A percentile compares a stretch with the other conserved stretches of the same genome.
Evolutionary conservation across 2,888 invertebrate genomes (phyloP).

Genomic region (Heteromyza rotundicornis): DNA sequence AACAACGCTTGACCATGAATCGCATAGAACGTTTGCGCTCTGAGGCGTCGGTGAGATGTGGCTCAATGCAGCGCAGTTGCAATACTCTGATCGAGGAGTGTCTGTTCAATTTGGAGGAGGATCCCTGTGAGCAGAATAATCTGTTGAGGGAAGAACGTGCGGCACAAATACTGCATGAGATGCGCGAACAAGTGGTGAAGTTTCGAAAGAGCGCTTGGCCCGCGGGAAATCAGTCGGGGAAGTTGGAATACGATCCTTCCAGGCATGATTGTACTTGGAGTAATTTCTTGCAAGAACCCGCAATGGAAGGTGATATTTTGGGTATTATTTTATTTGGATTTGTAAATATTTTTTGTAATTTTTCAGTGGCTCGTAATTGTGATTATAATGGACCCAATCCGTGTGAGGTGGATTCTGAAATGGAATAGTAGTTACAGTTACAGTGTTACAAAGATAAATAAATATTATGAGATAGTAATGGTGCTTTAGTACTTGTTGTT

Average conservation of each 20-base stretch:
- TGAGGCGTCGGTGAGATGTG: slow-evolving; percentile 38
- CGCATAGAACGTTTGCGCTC: slow-evolving; percentile 32
- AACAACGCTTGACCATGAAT: slow-evolving; percentile 28
- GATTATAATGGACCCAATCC: slow-evolving; percentile 30
- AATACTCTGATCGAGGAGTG: slow-evolving; percentile 60
- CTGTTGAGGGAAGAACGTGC: slow-evolving; percentile 37
- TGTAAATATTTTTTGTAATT: background rate
- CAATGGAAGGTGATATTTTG: slow-evolving; percentile 7
- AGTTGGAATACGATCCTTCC: slow-evolving; percentile 64
- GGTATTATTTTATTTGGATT: too few species aligned
- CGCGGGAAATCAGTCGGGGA: slow-evolving; percentile 62
- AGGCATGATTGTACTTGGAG: slow-evolving; percentile 67
- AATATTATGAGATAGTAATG: too few species aligned
- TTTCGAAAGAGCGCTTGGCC: slow-evolving; percentile 61
- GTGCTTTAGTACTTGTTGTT: too few species aligned
- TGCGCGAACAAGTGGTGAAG: slow-evolving; percentile 63
- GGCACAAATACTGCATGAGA: slow-evolving; percentile 32
- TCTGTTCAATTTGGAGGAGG: slow-evolving; percentile 63
- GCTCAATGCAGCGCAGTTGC: slow-evolving; percentile 38
- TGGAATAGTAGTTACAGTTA: too few species aligned
- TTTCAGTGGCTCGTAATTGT: slow-evolving; percentile 31
- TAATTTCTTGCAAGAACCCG: slow-evolving; percentile 50
- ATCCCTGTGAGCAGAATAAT: slow-evolving; percentile 65
- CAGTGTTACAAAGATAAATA: too few species aligned
- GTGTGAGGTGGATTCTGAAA: background rate